Conservation (phyloP, 2,888 invertebrate species). For the Meiosimyza platycephala region DNA sequence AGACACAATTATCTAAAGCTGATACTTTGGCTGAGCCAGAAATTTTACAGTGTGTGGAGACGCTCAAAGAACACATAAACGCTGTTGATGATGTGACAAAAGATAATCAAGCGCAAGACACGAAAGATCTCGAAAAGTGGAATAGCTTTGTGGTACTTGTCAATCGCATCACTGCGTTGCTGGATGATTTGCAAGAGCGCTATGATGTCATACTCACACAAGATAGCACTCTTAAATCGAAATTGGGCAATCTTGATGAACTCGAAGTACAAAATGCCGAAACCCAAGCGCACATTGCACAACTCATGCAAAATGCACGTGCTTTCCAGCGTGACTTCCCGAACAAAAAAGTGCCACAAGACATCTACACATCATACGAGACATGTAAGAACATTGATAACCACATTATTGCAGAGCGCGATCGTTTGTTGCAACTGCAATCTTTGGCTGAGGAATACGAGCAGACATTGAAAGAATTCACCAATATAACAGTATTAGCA, state of each 20-base stretch:
- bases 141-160: conserved; percentile 76
- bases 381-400: conserved; percentile 77
- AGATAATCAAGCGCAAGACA: conserved; percentile 71
- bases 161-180: conserved; percentile 64
- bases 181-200: conserved; percentile 58
- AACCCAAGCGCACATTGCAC: conserved; percentile 72
- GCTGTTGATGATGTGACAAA: conserved; percentile 77
- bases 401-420: conserved; percentile 77
- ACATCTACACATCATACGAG: conserved; percentile 76
- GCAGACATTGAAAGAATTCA: conserved; percentile 87
- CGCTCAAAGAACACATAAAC: conserved; percentile 75
- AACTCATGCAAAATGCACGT: conserved; percentile 74
- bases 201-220: conserved; percentile 60
- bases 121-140: conserved; percentile 77
- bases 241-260: conserved; percentile 77
- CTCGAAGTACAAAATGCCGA: conserved; percentile 76
- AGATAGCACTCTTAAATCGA: conserved; percentile 75
- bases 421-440: conserved; percentile 79
- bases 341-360: conserved; percentile 74
- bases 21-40: conserved; percentile 64
- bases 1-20: conserved; percentile 70
- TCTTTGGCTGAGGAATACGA: conserved; percentile 88
- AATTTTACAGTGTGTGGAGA: conserved; percentile 71
- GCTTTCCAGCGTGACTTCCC: conserved; percentile 77
- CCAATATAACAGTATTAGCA: conserved; percentile 86